Evolutionary conservation across 2,888 invertebrate species (phyloP), one percentile per base, ranked within the genome.

Genomic region (Pseudoips prasinana): DNA sequence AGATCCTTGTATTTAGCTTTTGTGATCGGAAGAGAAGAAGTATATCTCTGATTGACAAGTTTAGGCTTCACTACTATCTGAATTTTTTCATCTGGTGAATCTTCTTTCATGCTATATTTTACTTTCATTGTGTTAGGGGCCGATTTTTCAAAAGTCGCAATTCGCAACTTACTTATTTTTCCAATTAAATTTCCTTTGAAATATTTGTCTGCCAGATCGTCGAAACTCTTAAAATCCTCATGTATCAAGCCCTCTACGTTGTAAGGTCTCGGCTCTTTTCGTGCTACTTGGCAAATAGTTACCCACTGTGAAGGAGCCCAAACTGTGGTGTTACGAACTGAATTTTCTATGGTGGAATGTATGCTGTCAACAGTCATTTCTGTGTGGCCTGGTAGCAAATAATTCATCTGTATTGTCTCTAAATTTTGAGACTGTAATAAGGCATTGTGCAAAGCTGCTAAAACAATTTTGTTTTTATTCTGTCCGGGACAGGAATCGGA

Each of bases 301-400:
- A 8, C 7, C 46, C 49, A 56, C 25, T 52, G 51, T 1, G 54
- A 52, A 4, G 47, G 54, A 9, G 46, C 46, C 42, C 46, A 54
- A 29, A 52, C 30, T 7, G 25, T 49, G 1, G 34, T 52, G 10
- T 54, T 39, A 29, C 40, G 6, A 5, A 56, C 33, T 14, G 39
- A 42, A 14, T 25, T 34, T 41, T 57, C 46, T 6, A 57, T 57
- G 9, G 33, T 38, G 9, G 50, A 26, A 22, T 58, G 55, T 7
- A 55, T 35, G 25, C 41, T 44, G 18, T 55, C 54, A 1, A 50
- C 54, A 1, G 44, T 24, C 57, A 55, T 58, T 17, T 51, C 36
- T 0, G 55, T 60, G 22, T 57, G 58, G 1, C 56, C 58, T 4
- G 58, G 50, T 0, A 60, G 26, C 6, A 58, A 25, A 31, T 54